phyloP scores from a whole-genome alignment of 2,888 invertebrate species.

The Neoascia interrupta region DNA sequence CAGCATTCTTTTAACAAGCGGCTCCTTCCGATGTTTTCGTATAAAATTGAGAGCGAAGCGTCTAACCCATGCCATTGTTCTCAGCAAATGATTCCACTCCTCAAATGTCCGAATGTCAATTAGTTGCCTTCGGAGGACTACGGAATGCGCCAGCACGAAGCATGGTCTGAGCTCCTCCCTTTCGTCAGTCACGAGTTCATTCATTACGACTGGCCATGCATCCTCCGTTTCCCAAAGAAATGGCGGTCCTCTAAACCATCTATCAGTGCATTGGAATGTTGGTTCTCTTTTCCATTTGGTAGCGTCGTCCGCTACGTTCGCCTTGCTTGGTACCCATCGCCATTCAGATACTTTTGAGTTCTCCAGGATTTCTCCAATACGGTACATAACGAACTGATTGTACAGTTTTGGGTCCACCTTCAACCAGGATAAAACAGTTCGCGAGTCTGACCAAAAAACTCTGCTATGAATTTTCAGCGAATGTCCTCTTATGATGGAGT shows the following conservation, averaged over 20 bases:
- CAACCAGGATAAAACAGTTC: background rate
- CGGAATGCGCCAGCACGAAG: background rate
- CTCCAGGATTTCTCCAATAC: conserved; percentile 61
- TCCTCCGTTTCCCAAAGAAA: conserved; percentile 25
- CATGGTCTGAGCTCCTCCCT: conserved; percentile 1
- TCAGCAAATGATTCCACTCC: background rate
- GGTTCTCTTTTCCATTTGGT: conserved; percentile 8
- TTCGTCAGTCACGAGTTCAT: background rate
- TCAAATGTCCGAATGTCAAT: background rate
- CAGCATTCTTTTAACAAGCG: background rate
- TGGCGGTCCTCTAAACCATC: conserved; percentile 40
- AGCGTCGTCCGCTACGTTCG: conserved; percentile 19
- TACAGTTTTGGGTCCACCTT: conserved; percentile 11
- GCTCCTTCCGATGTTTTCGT: background rate
- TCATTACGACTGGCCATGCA: background rate
- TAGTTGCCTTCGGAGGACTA: background rate
- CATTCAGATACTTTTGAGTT: background rate
- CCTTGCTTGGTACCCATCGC: conserved; percentile 6
- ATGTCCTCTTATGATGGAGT: conserved; percentile 9
- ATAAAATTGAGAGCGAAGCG: background rate
- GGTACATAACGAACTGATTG: conserved; percentile 65
- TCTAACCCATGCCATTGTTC: background rate
- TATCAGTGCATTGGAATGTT: background rate
- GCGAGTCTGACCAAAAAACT: background rate
- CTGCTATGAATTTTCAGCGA: background rate